These are phyloP conservation scores for Drosophila pandora DNA, from an alignment of 1,140 invertebrate species.

Conservation along the genomic window DNA sequence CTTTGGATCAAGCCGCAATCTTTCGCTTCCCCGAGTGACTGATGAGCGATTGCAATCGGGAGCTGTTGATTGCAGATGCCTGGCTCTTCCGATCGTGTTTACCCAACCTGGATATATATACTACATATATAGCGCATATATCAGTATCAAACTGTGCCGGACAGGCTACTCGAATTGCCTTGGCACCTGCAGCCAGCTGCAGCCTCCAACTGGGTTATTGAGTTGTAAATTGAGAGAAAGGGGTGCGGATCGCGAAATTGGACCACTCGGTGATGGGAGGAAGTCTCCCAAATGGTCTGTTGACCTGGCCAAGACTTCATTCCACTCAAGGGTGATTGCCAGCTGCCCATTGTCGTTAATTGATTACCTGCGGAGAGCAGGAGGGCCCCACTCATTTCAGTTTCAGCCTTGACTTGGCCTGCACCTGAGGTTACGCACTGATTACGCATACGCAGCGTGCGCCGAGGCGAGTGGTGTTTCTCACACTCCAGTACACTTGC, in stretches of 20 bases:
- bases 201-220: slow-evolving; percentile 25
- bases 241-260: slow-evolving; percentile 13
- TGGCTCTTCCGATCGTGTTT: slow-evolving; percentile 16
- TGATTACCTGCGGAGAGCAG: slow-evolving; percentile 25
- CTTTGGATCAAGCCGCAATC: slow-evolving; percentile 24
- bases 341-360: slow-evolving; percentile 28
- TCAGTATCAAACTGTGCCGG: slow-evolving; percentile 46
- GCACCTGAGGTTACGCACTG: slow-evolving; percentile 55
- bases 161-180: slow-evolving; percentile 21
- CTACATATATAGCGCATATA: slow-evolving; percentile 21
- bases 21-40: slow-evolving; percentile 29
- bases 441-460: slow-evolving; percentile 73
- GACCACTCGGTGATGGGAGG: slow-evolving; percentile 11
- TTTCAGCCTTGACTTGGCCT: slow-evolving; percentile 35
- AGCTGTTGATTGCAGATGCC: slow-evolving; percentile 46
- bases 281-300: slow-evolving; percentile 7
- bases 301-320: background rate
- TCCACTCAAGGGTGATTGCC: slow-evolving; percentile 14
- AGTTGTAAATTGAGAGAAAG: slow-evolving; percentile 40
- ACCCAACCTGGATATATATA: slow-evolving; percentile 10
- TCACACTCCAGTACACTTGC: slow-evolving; percentile 7
- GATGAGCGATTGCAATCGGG: slow-evolving; percentile 52
- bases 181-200: slow-evolving; percentile 27
- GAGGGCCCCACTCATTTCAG: background rate
- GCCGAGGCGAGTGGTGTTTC: slow-evolving; percentile 14